Base-by-base conservation (phyloP, 1,140 invertebrate species). In the Maniola jurtina region DNA sequence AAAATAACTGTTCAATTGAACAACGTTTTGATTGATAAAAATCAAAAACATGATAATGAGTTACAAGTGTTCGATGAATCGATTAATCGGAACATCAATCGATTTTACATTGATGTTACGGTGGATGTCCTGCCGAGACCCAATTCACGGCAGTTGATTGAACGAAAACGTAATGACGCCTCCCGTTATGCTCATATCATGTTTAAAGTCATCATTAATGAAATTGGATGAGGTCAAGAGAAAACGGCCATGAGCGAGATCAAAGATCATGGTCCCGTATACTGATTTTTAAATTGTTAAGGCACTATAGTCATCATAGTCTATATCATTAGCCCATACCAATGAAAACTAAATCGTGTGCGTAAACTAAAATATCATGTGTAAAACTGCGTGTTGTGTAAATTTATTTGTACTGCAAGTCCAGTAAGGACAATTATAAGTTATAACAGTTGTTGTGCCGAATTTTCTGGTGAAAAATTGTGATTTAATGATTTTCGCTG, bases 111-210 rank as follows among this genome's bases (percentile, higher is more conserved):
- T 14, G 7, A 25, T 52, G 14, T 52, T 60, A 48, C 36, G 69
- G 64, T 71, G 38, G 63, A 68, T 57, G 61, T 67, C 70, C 65
- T 67, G 56, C 16, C 10, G 45, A 63, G 70, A 71, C 64, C 61
- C 34, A 66, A 71, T 63, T 66, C 59, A 64, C 35, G 33, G 47
- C 48, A 48, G 45, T 61, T 64, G 58, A 71, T 64, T 57, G 70
- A 64, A 65, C 59, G 45, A 70, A n/a, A 66, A 55, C 16, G 47
- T 67, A 71, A 67, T 62, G 68, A 58, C 14, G 13, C 33, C 48
- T n/a, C 52, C 65, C 70, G 70, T 71, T 71, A 68, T 61, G 16
- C 7, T 60, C 45, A 55, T 60, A 66, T 52, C 58, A 54, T 35
- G 16, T 52, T 11, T 52, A 52, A 52, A 52, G 7, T 52, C 16